Evolutionary conservation across 2,797 vertebrate genomes (phyloP).

Genomic region (Enteromius thamalakanensis): DNA sequence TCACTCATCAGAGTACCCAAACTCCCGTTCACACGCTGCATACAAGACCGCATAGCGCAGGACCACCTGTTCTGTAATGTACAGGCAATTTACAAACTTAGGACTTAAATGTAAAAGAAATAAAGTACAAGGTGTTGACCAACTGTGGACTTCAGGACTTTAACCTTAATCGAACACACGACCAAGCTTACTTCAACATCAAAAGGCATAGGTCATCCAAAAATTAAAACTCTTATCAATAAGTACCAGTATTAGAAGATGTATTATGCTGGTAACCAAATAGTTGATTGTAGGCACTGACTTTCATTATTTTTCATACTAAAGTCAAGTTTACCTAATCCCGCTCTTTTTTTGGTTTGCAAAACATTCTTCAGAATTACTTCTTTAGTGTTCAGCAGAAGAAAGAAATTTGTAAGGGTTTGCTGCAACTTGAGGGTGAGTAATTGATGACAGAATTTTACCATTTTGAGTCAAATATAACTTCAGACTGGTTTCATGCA

Average conservation of each 20-base stretch:
- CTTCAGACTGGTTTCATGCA: background rate
- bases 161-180: background rate
- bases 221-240: background rate
- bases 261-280: background rate
- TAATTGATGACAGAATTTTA: background rate
- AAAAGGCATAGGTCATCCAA: background rate
- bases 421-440: background rate
- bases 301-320: background rate
- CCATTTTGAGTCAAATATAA: background rate
- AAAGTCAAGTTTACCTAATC: background rate
- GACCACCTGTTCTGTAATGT: conserved; percentile 42
- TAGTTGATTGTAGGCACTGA: background rate
- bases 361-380: background rate
- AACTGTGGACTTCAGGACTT: background rate
- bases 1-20: conserved; percentile 76
- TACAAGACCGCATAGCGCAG: conserved; percentile 69
- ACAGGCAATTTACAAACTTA: background rate
- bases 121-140: background rate
- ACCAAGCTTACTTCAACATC: background rate
- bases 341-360: too few relatives aligned
- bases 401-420: background rate
- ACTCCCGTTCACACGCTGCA: conserved; percentile 75
- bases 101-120: background rate
- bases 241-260: background rate
- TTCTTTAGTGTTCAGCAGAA: background rate